Conservation (phyloP, 2,888 invertebrate species). For the Criorhina ranunculi region DNA sequence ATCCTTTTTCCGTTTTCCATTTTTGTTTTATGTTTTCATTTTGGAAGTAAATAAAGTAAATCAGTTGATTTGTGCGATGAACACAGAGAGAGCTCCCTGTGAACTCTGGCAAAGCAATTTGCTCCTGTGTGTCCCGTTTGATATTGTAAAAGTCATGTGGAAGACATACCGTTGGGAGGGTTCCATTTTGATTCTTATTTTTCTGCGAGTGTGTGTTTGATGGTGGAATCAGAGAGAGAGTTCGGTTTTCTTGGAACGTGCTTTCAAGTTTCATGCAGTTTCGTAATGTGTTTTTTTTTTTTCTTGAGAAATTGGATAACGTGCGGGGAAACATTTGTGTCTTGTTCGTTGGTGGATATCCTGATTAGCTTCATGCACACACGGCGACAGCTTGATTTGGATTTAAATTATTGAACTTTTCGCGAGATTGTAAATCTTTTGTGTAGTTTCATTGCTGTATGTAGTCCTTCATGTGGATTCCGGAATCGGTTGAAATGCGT, state of each 20-base stretch:
- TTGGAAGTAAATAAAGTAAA: slow-evolving; percentile 46
- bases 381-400: slow-evolving; percentile 20
- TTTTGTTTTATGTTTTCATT: slow-evolving; percentile 45
- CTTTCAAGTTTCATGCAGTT: background rate
- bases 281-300: background rate
- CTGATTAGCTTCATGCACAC: slow-evolving; percentile 11
- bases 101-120: slow-evolving; percentile 56
- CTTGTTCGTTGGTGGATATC: background rate
- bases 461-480: too few relatives aligned
- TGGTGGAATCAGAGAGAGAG: slow-evolving; percentile 15
- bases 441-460: too few relatives aligned
- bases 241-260: slow-evolving; percentile 12
- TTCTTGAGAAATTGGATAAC: slow-evolving; percentile 28
- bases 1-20: background rate
- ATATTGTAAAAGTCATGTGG: slow-evolving; percentile 23
- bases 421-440: too few relatives aligned
- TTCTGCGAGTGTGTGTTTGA: background rate
- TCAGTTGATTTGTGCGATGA: slow-evolving; percentile 56
- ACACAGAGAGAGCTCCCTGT: slow-evolving; percentile 5
- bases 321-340: background rate
- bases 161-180: slow-evolving; percentile 18
- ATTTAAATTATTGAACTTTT: slow-evolving; percentile 11
- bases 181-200: background rate
- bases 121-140: slow-evolving; percentile 19
- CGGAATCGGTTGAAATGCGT: too few relatives aligned